Conservation (phyloP, 2,113 vertebrate species). For the Plecotus auritus region DNA sequence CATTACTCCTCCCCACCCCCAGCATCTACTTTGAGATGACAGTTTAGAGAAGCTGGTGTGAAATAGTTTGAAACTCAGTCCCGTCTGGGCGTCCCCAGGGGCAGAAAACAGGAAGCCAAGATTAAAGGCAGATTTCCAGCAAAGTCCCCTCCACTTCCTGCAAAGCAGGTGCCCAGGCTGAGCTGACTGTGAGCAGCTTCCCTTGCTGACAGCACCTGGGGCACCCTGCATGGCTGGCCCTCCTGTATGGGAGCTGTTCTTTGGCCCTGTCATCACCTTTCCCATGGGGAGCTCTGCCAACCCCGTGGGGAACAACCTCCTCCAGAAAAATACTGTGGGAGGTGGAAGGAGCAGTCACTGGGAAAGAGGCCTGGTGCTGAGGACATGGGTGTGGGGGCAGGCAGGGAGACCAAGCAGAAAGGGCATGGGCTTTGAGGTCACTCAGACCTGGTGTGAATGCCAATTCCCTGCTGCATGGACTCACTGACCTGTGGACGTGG, state of each 20-base stretch:
- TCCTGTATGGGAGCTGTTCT: not conserved
- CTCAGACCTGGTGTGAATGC: not conserved
- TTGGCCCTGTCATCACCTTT: not conserved
- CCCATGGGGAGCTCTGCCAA: not conserved
- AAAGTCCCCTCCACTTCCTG: slow-evolving; percentile 69
- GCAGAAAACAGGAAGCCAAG: slow-evolving; percentile 76
- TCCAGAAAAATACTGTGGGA: not conserved
- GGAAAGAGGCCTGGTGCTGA: not conserved
- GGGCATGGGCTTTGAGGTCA: not conserved
- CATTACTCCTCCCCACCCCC: not conserved
- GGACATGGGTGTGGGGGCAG: no score
- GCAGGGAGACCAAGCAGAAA: not conserved
- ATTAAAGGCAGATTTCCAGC: slow-evolving; percentile 74
- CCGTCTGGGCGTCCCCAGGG: slow-evolving; percentile 56
- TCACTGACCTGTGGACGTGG: not conserved
- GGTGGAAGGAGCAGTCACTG: not conserved
- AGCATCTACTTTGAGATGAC: slow-evolving; percentile 12
- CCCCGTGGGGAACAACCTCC: not conserved
- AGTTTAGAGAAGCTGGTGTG: slow-evolving; percentile 71
- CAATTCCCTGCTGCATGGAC: not conserved
- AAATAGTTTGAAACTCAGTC: slow-evolving; percentile 60
- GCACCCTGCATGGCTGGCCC: not conserved
- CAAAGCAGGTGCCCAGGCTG: slow-evolving; percentile 64
- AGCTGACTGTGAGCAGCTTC: not conserved
- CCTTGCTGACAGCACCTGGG: not conserved